Base-by-base conservation (phyloP, 2,113 vertebrate species). In the Corvus moneduloides region DNA sequence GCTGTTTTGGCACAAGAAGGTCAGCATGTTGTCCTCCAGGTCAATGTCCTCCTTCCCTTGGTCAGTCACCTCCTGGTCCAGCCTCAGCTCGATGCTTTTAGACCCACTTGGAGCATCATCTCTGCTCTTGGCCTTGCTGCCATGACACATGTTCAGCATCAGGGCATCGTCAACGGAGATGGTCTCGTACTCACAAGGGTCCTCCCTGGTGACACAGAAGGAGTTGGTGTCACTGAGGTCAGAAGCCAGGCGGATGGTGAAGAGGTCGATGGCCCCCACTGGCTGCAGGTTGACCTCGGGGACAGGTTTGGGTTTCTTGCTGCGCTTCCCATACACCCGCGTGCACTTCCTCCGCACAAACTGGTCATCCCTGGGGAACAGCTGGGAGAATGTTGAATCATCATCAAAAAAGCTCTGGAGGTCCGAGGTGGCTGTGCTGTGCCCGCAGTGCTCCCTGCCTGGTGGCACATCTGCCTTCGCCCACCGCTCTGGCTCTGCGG, bases 321-420 rank as follows among this genome's bases (percentile, higher is more conserved):
- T 98, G 85, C 98, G 98, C 94, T 99, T 99, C 87, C 99, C 98
- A 3, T 99, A 99, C 44, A 99, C 99, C 15, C 98, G 97, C 0
- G 97, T 98, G 95, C 98, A 99, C 96, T 99, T 99, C 87, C 99
- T 98, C 44, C 97, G 98, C 72, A 98, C 98, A n/a, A 98, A 92
- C 83, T 98, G 98, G 33, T 98, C 98, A 3, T 98, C 98, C 78
- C 98, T 90, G 43, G 99, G 99, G 83, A 99, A 99, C 51, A 99
- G 98, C 93, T 98, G 98, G 16, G 99, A 99, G 92, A 99, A 99
- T 0, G 98, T 98, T 63, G 97, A 96, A n/a, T 99, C 99, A 1
- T 99, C 99, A 1, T 99, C 99, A 8, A 99, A 97, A 21, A 98
- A 80, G 84, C 97, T 96, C 68, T 97, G 98, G 37, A 98, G 97